A percentile compares a stretch with the other conserved stretches of the same genome.
Evolutionary conservation across 2,888 invertebrate species (phyloP).

Genomic region (Tetrapedia diversipes): DNA sequence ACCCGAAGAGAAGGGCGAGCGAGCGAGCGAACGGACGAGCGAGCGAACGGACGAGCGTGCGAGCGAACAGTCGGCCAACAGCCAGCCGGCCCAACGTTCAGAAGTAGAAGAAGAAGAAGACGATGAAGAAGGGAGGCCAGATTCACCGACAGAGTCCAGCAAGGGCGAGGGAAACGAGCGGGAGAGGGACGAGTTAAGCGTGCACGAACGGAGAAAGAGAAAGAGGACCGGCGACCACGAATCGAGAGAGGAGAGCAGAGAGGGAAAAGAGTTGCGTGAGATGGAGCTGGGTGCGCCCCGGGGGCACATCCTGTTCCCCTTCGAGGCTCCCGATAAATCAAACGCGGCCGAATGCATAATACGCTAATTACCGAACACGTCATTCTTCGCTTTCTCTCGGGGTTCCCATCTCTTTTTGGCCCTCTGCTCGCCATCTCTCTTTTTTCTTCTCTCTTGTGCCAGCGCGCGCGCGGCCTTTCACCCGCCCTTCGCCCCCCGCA

Average conservation of each 20-base stretch:
- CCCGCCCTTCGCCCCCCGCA: conserved; percentile 21
- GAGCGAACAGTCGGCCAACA: conserved; percentile 4
- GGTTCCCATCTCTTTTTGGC: too few relatives aligned
- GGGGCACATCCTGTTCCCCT: conserved; percentile 74
- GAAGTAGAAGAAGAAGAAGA: background rate
- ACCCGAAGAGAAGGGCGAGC: conserved; percentile 28
- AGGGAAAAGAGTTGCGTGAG: conserved; percentile 62
- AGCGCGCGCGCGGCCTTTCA: conserved; percentile 18
- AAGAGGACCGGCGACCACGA: conserved; percentile 21
- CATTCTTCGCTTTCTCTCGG: conserved; percentile 62
- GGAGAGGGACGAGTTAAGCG: conserved; percentile 24
- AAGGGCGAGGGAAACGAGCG: conserved; percentile 48
- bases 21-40: too few relatives aligned
- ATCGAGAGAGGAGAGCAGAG: conserved; percentile 14
- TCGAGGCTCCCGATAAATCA: conserved; percentile 72
- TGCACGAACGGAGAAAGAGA: conserved; percentile 18
- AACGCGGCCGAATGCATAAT: conserved; percentile 74
- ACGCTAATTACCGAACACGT: conserved; percentile 73
- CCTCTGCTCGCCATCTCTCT: conserved; percentile 20
- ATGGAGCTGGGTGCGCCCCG: conserved; percentile 71
- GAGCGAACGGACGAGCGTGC: background rate
- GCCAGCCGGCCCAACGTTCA: too few relatives aligned
- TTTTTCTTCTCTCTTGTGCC: background rate
- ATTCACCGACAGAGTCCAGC: conserved; percentile 5
- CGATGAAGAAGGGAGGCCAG: conserved; percentile 32